Evolutionary conservation across 2,113 vertebrate genomes (phyloP), one percentile per base, ranked within the genome.

Genomic region (Microcebus ravelobensis): DNA sequence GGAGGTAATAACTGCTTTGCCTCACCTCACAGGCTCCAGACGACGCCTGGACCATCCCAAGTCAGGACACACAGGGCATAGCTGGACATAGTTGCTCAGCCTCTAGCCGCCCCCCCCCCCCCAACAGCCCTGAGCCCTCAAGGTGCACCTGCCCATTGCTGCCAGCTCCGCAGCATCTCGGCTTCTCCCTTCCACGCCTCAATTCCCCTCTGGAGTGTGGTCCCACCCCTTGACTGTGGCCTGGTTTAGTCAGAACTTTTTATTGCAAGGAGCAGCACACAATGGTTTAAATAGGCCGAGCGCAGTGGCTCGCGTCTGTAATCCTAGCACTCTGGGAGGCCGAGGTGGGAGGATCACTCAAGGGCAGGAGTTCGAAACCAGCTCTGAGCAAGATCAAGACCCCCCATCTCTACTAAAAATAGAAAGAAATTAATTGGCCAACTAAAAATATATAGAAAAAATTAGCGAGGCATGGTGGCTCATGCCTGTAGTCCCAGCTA

Each of bases 231-330:
- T 55, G 45, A 27, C 9, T 15, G 67, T 2, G 1, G n/a, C 67
- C n/a, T 23, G 31, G 63, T 63, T 34, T 3, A 42, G 67, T n/a
- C 59, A 57, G 67, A 89, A 61, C 57, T 21, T 27, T 27, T 14
- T 55, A 15, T 27, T 63, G 55, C 55, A 39, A 81, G 36, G 25
- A 29, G 20, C 63, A 29, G 20, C 63, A 42, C 45, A 42, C n/a
- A 63, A 68, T 34, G 45, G 45, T 45, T 45, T 45, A 45, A 45
- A 45, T 45, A 45, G 45, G 45, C 45, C 45, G 45, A 1, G 45
- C 45, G 8, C 1, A 1, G 45, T 45, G 45, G 8, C 45, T 45
- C 45, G 1, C 7, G 8, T 1, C 45, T 45, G 8, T 45, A 45
- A 45, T 45, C 45, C 45, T 45, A 45, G 45, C 45, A 45, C 8